Base-by-base conservation (phyloP, 2,113 vertebrate species). In the Indri indri region DNA sequence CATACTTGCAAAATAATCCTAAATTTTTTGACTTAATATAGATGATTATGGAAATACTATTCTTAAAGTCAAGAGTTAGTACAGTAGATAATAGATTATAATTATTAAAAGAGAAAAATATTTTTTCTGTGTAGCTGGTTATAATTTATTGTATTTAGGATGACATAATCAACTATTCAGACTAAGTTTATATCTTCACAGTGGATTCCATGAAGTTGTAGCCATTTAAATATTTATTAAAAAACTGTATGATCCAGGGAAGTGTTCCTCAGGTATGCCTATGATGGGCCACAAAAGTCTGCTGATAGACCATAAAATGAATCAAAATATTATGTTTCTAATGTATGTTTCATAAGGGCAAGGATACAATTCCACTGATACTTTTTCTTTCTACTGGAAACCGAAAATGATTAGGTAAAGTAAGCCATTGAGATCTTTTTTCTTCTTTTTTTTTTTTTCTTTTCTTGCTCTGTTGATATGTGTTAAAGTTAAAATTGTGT, bases 21-120 rank as follows among this genome's bases (percentile, higher is more conserved):
- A n/a, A 63, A 23, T 40, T 47, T 96, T 66, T 52, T 47, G 14
- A 65, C 59, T 90, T 93, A 59, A 66, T 91, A 5, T 85, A 79
- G 68, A 22, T 84, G 32, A 89, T 63, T 95, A 89, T 88, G 37
- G 22, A 95, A 95, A 76, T 79, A 42, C 57, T 86, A 32, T 77
- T 92, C 54, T 90, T 68, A 80, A 82, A 93, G 34, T 27, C 20
- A 82, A 93, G 32, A 70, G 22, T 65, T 82, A 70, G 13, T 68
- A 50, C 1, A 18, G 30, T 94, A 82, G 17, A 61, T 27, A 65
- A 85, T n/a, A 92, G 42, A 66, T 73, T 80, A 57, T 8, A 77
- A 2, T 77, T 81, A 83, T 76, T 77, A 76, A 85, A 94, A 63
- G 13, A 50, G n/a, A 86, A 65, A 76, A 52, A 18, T 0, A 30